These are phyloP conservation scores for Malthinus seriepunctatus DNA, from an alignment of 2,888 invertebrate genomes.

Conservation along the genomic window DNA sequence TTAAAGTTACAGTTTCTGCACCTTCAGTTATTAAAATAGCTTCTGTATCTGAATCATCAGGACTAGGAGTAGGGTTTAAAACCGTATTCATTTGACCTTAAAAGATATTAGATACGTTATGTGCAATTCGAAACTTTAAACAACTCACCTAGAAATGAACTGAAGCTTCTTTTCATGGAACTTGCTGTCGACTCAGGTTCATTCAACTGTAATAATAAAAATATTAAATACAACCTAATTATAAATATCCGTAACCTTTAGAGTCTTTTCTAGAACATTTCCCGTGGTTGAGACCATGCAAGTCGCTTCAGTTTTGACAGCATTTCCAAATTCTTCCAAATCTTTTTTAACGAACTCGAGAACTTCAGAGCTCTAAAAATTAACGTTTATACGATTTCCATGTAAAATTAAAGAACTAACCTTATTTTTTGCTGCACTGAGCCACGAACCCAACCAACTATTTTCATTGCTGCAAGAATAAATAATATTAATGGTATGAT, in stretches of 20 bases:
- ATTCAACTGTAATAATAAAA: slow-evolving; percentile 48
- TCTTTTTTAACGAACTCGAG: slow-evolving; percentile 78
- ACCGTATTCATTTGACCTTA: slow-evolving; percentile 71
- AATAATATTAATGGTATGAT: slow-evolving; percentile 5
- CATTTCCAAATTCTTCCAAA: slow-evolving; percentile 72
- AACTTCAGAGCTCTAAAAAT: slow-evolving; percentile 70
- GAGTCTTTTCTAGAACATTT: slow-evolving; percentile 68
- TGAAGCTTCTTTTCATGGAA: slow-evolving; percentile 72
- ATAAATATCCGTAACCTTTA: slow-evolving; percentile 58
- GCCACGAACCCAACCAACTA: slow-evolving; percentile 54
- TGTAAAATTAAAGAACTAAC: slow-evolving; percentile 33
- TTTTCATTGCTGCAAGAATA: slow-evolving; percentile 40
- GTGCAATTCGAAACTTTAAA: background rate
- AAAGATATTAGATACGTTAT: slow-evolving; percentile 28
- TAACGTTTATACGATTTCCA: slow-evolving; percentile 17
- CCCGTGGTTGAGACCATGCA: slow-evolving; percentile 69
- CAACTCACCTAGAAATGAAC: slow-evolving; percentile 66
- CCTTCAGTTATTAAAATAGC: slow-evolving; percentile 69
- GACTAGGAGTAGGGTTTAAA: slow-evolving; percentile 64
- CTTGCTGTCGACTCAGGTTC: slow-evolving; percentile 73
- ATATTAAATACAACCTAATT: no score
- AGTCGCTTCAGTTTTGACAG: slow-evolving; percentile 71
- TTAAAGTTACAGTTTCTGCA: slow-evolving; percentile 66
- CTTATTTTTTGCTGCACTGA: slow-evolving; percentile 54
- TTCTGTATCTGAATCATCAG: slow-evolving; percentile 72